Percentiles rank a stretch among this genome's conserved stretches.
These are phyloP conservation scores for Conus canariensis DNA, from an alignment of 2,888 invertebrate species.

Conservation along the genomic window DNA sequence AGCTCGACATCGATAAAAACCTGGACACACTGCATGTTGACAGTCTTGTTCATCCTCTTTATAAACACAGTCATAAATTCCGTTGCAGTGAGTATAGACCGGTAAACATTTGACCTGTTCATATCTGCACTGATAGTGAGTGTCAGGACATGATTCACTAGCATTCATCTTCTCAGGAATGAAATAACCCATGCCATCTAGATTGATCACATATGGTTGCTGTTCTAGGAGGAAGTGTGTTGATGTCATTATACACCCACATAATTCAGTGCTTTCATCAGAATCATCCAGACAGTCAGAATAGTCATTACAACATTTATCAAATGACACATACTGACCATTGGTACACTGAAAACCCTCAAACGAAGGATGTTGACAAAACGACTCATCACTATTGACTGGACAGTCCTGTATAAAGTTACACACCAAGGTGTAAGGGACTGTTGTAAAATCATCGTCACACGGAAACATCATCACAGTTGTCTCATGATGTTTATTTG, in stretches of 20 bases:
- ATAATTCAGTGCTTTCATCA: neutral
- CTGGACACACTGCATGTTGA: slow-evolving; percentile 17
- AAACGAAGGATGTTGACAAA: slow-evolving; percentile 2
- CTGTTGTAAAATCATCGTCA: neutral
- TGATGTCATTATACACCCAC: neutral
- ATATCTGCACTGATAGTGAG: neutral
- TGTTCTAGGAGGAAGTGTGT: neutral
- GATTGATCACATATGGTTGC: neutral
- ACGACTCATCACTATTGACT: slow-evolving; percentile 21
- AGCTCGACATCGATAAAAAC: slow-evolving; percentile 29
- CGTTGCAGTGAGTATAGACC: slow-evolving; percentile 17
- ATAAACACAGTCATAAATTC: slow-evolving; percentile 19
- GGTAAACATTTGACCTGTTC: neutral
- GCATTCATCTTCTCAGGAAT: neutral
- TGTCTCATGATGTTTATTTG: neutral
- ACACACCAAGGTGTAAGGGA: slow-evolving; percentile 13
- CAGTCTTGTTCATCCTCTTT: slow-evolving; percentile 24
- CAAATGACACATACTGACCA: neutral
- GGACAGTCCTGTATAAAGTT: slow-evolving; percentile 21
- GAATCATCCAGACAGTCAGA: slow-evolving; percentile 12
- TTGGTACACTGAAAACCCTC: neutral
- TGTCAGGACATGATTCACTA: slow-evolving; percentile 15
- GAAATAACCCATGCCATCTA: slow-evolving; percentile 12
- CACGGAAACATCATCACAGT: slow-evolving; percentile 11
- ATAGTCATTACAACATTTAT: neutral